Conservation (phyloP, 2,113 vertebrate genomes). For the Seriola dumerili region DNA sequence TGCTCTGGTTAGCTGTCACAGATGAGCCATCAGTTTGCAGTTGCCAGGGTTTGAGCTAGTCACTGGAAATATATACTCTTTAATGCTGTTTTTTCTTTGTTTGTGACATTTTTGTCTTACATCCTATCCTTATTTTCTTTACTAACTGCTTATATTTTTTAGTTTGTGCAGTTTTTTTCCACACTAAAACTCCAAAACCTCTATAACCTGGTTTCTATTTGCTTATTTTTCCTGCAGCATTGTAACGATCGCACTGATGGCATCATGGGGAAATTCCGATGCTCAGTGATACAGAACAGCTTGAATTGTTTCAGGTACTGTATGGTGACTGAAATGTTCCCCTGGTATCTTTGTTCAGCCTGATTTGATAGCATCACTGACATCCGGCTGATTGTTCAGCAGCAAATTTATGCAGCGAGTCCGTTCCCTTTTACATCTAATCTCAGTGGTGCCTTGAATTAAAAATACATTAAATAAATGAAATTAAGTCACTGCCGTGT, state of each 20-base stretch:
- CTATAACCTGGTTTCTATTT: background rate
- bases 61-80: background rate
- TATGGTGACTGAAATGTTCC: background rate
- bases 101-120: background rate
- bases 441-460: background rate
- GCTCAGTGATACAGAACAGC: background rate
- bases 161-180: background rate
- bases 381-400: constrained; percentile 1
- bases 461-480: too few relatives aligned
- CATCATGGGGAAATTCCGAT: background rate
- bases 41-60: background rate
- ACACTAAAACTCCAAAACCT: background rate
- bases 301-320: background rate
- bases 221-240: constrained; percentile 3
- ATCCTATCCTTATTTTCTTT: background rate
- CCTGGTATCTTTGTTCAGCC: background rate
- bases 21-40: background rate
- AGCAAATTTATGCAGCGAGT: constrained; percentile 21
- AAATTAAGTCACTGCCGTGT: background rate
- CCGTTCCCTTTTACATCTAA: background rate
- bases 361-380: background rate
- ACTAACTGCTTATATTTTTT: background rate
- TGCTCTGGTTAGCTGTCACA: background rate
- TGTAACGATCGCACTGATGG: background rate
- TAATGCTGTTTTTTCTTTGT: background rate